Evolutionary conservation across 2,888 invertebrate genomes (phyloP).

Genomic region (Alentia gelatinosa): DNA sequence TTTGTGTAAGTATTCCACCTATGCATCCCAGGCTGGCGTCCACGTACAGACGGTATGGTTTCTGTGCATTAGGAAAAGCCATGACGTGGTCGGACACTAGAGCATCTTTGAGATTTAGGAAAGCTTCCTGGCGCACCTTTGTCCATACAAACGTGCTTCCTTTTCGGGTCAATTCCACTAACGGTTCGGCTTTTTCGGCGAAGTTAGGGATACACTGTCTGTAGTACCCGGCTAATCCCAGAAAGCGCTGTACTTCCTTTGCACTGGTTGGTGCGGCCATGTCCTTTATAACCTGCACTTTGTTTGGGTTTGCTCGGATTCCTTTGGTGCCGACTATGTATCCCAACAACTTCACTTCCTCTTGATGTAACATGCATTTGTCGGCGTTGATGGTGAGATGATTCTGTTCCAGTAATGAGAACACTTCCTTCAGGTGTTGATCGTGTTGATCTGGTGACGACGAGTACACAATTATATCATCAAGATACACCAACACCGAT

Average conservation of each 20-base stretch:
- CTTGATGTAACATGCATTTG: background rate
- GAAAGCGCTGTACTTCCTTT: background rate
- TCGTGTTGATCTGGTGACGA: background rate
- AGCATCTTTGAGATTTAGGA: background rate
- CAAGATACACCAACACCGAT: background rate
- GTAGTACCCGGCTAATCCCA: conserved; percentile 2
- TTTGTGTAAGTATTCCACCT: background rate
- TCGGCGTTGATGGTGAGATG: background rate
- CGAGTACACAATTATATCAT: background rate
- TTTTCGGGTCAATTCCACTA: background rate
- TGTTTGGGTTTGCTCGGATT: background rate
- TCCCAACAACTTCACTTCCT: background rate
- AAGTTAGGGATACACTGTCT: background rate
- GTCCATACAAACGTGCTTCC: background rate
- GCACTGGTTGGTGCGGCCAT: background rate
- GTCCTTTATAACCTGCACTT: background rate
- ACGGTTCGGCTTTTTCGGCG: background rate
- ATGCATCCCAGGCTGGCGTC: background rate
- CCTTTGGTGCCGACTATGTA: background rate
- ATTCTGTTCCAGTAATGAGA: background rate
- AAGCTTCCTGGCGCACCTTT: background rate
- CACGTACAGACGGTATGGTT: background rate
- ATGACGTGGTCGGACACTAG: background rate
- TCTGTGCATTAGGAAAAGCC: background rate
- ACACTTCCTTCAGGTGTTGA: background rate